Conservation (phyloP, 2,888 invertebrate species). For the Notocelia uddmanniana region DNA sequence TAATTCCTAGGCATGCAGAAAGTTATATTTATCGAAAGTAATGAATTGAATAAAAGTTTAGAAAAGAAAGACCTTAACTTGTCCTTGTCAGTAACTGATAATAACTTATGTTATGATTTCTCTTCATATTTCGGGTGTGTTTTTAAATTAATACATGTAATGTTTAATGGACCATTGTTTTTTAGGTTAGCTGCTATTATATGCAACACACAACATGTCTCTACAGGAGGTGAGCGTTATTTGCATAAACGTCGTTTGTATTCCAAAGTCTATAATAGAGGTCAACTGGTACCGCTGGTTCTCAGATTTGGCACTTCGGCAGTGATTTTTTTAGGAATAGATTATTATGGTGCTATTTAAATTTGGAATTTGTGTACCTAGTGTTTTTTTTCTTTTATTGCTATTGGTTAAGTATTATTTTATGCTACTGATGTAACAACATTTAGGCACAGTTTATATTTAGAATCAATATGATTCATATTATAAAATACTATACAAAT, state of each 20-base stretch:
- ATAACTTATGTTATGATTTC: slow-evolving; percentile 14
- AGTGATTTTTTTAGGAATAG: not conserved
- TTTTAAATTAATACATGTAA: slow-evolving; percentile 10
- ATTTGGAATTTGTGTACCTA: too few species aligned
- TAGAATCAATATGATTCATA: too few species aligned
- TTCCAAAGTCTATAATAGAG: slow-evolving; percentile 33
- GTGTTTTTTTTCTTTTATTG: not conserved
- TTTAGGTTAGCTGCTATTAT: slow-evolving; percentile 62
- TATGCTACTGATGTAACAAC: too few species aligned
- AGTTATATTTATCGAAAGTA: not conserved
- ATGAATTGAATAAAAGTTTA: not conserved
- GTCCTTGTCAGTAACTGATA: slow-evolving; percentile 11
- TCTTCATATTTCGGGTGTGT: slow-evolving; percentile 21
- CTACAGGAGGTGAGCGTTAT: slow-evolving; percentile 76
- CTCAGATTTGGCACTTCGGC: not conserved
- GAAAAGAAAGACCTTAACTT: slow-evolving; percentile 14
- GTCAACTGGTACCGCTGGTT: slow-evolving; percentile 14
- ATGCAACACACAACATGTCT: slow-evolving; percentile 68
- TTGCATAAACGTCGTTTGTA: slow-evolving; percentile 41
- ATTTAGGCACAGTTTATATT: too few species aligned
- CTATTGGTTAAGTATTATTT: too few species aligned
- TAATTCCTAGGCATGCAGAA: not conserved
- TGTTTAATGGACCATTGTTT: slow-evolving; percentile 49
- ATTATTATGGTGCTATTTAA: not conserved
- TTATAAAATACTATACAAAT: too few species aligned